A percentile compares a stretch with the other conserved stretches of the same genome.
Conservation (phyloP, 1,140 invertebrate species). For the Bombus confusus region DNA sequence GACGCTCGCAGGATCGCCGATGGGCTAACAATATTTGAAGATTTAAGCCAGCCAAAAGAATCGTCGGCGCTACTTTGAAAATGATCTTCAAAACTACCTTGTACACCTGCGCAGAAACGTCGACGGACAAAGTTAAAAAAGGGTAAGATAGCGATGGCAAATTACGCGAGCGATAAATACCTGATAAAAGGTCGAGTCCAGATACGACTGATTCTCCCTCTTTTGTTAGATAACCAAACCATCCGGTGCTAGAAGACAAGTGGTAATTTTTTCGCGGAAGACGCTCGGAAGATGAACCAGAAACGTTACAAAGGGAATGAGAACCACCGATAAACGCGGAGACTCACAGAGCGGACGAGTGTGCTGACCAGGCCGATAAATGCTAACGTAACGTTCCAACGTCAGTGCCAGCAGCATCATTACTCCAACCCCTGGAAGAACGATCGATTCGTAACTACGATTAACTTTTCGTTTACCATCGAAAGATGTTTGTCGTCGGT, state of each 20-base stretch:
- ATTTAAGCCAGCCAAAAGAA: conserved; percentile 87
- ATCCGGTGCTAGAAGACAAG: conserved; percentile 82
- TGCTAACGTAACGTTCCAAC: conserved; percentile 90
- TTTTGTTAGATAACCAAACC: conserved; percentile 84
- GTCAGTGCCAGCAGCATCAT: conserved; percentile 91
- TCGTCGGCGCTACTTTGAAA: conserved; percentile 87
- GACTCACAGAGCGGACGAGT: conserved; percentile 85
- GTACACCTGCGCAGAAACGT: conserved; percentile 80
- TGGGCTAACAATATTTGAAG: conserved; percentile 88
- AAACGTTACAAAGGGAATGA: conserved; percentile 86
- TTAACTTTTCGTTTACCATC: background rate
- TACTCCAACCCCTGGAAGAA: conserved; percentile 86
- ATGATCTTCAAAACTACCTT: conserved; percentile 86
- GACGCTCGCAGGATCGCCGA: conserved; percentile 85
- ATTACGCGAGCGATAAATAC: conserved; percentile 64
- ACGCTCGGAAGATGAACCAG: conserved; percentile 86
- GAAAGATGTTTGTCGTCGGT: background rate
- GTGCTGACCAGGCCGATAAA: conserved; percentile 88
- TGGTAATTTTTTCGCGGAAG: conserved; percentile 85
- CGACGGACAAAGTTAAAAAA: background rate
- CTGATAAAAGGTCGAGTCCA: conserved; percentile 83
- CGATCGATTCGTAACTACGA: background rate
- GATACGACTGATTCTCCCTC: conserved; percentile 83
- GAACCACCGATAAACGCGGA: conserved; percentile 84
- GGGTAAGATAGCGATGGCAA: background rate